Evolutionary conservation across 53 echinoderm and acorn worm genomes (phyloP), one percentile per base, ranked within the genome.

Genomic region (Paracentrotus lividus): DNA sequence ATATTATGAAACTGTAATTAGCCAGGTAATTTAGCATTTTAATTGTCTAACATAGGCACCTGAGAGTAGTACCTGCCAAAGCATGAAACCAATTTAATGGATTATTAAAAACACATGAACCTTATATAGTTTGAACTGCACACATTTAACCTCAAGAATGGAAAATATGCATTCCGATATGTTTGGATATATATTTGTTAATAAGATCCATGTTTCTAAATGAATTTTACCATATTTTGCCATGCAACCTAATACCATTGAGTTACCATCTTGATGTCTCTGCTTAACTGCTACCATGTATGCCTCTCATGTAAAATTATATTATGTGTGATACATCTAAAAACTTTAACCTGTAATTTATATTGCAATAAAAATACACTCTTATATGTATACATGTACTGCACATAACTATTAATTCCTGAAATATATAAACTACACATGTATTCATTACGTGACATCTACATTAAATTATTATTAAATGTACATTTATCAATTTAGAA

Each of bases 1-100:
- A 12, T 67, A 10, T 27, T 67, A 67, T 72, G 72, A 72, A 72
- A 72, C 72, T 40, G n/a, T n/a, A n/a, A n/a, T n/a, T n/a, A n/a
- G n/a, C n/a, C n/a, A 40, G 32, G 21, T 72, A 40, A 10, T n/a
- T n/a, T 51, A 12, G 51, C 12, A 51, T 21, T 72, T 72, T 40
- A 38, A 72, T 72, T 72, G 18, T 16, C 72, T 5, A 4, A 20
- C 0, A 2, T 72, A 16, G 31, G 64, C 29, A 31, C 1, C 64
- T 64, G 1, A 72, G 21, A 72, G 15, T 10, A 32, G 1, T 72
- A 72, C 38, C 1, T 72, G 72, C 21, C 72, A 36, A 18, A 72
- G 18, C 4, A 72, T 1, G 27, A 38, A 72, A 40, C 38, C 38
- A 72, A 27, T 16, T 4, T 4, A 72, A 72, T 3, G 18, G 36